These are phyloP conservation scores for Cylindroiulus punctatus DNA, from an alignment of 2,888 invertebrate species.

Conservation along the genomic window DNA sequence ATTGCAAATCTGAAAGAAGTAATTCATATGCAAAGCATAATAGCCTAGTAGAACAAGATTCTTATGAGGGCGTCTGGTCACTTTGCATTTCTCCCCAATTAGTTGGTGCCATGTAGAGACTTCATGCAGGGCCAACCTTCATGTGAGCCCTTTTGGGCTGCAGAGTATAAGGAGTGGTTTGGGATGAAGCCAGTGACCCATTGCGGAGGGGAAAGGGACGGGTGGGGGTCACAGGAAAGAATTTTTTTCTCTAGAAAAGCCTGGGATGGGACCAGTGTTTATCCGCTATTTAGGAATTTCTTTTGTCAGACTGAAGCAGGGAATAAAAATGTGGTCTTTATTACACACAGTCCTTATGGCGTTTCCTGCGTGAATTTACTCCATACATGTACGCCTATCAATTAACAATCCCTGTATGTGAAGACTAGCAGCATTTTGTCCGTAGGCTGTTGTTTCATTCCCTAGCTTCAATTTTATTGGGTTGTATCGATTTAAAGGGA, in stretches of 20 bases:
- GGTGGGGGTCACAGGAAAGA: background rate
- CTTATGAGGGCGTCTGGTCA: background rate
- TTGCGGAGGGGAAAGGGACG: background rate
- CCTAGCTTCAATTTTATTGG: too few relatives aligned
- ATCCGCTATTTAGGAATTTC: background rate
- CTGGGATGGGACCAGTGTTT: slow-evolving; percentile 3
- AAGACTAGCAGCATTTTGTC: background rate
- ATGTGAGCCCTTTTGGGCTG: background rate
- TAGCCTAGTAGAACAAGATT: background rate
- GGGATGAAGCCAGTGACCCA: slow-evolving; percentile 27
- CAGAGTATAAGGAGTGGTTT: background rate
- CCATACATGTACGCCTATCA: too few relatives aligned
- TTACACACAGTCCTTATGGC: background rate
- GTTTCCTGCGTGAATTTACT: background rate
- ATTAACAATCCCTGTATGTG: background rate
- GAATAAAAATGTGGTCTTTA: background rate
- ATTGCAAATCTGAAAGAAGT: background rate
- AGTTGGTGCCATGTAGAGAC: background rate
- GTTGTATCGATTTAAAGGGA: too few relatives aligned
- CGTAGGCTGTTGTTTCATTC: too few relatives aligned
- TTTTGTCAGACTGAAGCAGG: background rate
- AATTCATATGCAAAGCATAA: background rate
- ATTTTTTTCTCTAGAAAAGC: background rate
- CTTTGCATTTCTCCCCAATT: background rate
- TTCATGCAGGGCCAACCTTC: too few relatives aligned